Conservation (phyloP, 1,140 invertebrate species). For the Arion vulgaris region DNA sequence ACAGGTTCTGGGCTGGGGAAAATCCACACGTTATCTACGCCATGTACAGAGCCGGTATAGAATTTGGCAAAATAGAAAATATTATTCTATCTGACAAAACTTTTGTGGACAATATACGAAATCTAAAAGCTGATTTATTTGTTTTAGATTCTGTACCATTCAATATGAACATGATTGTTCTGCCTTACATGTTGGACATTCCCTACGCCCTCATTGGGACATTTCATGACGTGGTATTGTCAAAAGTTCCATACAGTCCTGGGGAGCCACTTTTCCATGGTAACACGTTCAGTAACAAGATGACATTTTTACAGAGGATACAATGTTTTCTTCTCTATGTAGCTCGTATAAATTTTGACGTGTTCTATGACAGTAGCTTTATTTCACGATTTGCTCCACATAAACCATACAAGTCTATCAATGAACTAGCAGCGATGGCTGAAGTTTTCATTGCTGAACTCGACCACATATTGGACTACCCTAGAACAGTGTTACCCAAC, state of each 20-base stretch:
- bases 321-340: not conserved
- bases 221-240: not conserved
- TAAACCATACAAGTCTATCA: slow-evolving; percentile 20
- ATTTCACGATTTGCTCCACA: slow-evolving; percentile 31
- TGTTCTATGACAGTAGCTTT: not conserved
- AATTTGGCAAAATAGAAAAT: not conserved
- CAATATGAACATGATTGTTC: slow-evolving; percentile 22
- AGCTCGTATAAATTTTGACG: not conserved
- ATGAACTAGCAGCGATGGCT: slow-evolving; percentile 15
- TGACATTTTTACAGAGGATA: slow-evolving; percentile 31
- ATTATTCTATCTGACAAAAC: slow-evolving; percentile 3
- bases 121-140: slow-evolving; percentile 25
- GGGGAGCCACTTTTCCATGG: not conserved
- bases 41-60: no score
- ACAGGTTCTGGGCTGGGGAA: slow-evolving; percentile 27
- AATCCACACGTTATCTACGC: not conserved
- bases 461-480: slow-evolving; percentile 52
- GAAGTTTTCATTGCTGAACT: slow-evolving; percentile 45
- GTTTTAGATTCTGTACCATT: slow-evolving; percentile 38
- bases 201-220: slow-evolving; percentile 37
- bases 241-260: slow-evolving; percentile 30
- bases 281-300: slow-evolving; percentile 1
- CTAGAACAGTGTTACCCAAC: slow-evolving; percentile 47
- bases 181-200: slow-evolving; percentile 41
- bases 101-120: not conserved